phyloP scores from a whole-genome alignment of 2,797 vertebrate genomes.

The Xenops minutus region DNA sequence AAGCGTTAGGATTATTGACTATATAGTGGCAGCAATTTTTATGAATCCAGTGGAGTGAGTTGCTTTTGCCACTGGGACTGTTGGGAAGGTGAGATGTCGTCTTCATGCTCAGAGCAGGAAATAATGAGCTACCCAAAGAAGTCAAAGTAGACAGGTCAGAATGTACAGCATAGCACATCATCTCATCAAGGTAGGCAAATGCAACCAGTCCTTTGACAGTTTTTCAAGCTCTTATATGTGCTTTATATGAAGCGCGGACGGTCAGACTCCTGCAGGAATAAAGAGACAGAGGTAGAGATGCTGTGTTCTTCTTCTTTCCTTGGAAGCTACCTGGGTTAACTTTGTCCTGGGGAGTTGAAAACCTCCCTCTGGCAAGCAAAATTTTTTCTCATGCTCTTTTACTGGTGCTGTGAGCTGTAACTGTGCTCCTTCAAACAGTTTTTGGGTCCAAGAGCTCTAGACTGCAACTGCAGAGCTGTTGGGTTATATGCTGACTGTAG shows the following conservation, averaged over 20 bases:
- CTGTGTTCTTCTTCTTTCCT: not conserved
- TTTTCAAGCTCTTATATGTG: not conserved
- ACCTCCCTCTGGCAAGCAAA: not conserved
- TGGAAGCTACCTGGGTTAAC: not conserved
- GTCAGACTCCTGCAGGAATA: not conserved
- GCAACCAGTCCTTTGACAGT: not conserved
- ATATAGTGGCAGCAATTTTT: not conserved
- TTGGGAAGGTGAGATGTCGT: not conserved
- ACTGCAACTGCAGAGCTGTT: not conserved
- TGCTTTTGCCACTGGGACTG: not conserved
- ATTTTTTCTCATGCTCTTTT: not conserved
- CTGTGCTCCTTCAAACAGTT: not conserved
- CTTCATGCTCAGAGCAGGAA: not conserved
- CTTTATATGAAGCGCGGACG: not conserved
- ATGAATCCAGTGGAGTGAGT: not conserved
- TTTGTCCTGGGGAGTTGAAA: not conserved
- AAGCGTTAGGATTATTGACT: not conserved
- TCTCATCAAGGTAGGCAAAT: not conserved
- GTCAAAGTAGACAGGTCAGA: not conserved
- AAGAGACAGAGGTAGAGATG: not conserved
- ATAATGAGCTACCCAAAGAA: not conserved
- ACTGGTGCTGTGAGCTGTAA: not conserved
- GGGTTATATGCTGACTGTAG: not conserved
- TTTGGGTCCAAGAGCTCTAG: not conserved
- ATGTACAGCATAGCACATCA: not conserved